Percentiles rank a stretch among this genome's conserved stretches.
phyloP scores from a whole-genome alignment of 2,888 invertebrate species.

The Drosophila longiperda region DNA sequence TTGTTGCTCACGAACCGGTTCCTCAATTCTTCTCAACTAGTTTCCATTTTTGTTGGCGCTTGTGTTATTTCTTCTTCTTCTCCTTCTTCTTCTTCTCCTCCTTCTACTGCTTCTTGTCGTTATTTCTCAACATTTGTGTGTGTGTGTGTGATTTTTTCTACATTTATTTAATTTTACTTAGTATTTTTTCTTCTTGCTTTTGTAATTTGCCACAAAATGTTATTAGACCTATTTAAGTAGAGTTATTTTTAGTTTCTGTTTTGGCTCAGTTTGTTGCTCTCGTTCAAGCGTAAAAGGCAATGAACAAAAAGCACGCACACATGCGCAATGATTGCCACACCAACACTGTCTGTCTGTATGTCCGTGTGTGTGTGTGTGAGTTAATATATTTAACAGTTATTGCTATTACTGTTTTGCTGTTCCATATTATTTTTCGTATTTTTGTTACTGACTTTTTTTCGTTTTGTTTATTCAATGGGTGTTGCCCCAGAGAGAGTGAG shows the following conservation, averaged over 20 bases:
- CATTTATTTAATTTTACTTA: constrained; percentile 17
- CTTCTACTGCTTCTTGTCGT: constrained; percentile 11
- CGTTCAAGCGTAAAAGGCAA: constrained; percentile 67
- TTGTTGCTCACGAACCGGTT: constrained; percentile 73
- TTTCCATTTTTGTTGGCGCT: constrained; percentile 73
- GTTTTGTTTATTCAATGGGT: constrained; percentile 67
- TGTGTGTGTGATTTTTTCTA: constrained; percentile 30
- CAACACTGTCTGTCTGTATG: constrained; percentile 24
- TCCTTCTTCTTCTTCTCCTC: constrained; percentile 17
- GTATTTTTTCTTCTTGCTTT: constrained; percentile 17
- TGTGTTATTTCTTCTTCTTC: constrained; percentile 27
- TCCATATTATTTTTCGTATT: constrained; percentile 43
- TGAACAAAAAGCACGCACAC: constrained; percentile 65
- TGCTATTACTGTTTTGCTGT: constrained; percentile 22
- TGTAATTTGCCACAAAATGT: constrained; percentile 64
- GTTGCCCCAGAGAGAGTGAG: constrained; percentile 30
- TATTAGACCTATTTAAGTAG: constrained; percentile 44
- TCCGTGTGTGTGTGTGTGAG: constrained; percentile 36
- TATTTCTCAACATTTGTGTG: constrained; percentile 53
- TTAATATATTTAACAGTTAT: constrained; percentile 76
- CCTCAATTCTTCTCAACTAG: constrained; percentile 67
- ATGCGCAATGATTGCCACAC: constrained; percentile 67
- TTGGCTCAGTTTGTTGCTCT: constrained; percentile 32
- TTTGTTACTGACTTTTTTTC: constrained; percentile 45
- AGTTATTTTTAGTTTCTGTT: constrained; percentile 17